Base-by-base conservation (phyloP, 2,888 invertebrate species). In the Hypomecis atomaria region DNA sequence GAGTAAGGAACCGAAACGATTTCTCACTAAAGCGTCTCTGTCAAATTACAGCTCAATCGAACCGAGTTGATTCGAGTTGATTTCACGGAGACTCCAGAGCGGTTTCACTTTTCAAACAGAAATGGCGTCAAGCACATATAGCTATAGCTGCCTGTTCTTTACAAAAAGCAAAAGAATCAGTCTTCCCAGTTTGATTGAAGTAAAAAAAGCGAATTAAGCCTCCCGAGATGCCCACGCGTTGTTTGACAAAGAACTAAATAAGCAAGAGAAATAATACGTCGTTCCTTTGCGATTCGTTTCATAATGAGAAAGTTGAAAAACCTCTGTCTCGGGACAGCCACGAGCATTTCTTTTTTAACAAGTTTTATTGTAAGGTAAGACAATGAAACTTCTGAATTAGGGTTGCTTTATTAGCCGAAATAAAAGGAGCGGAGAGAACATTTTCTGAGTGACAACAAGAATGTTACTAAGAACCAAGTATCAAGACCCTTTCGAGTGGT, bases 321-420 rank as follows among this genome's bases (percentile, higher is more conserved):
- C 70, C 63, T 70, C 68, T 70, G 68, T 70, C 67, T 68, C 65
- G 66, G 65, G 71, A 68, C 48, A 60, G 66, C 65, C 58, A 66
- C 65, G 52, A 66, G 65, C 63, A 57, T 67, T 65, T 57, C 57
- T 61, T 61, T 79, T 74, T 65, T 64, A 72, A 70, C 71, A 74
- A 72, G 71, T 71, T 71, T 72, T 71, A 73, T 65, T 73, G 70
- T 63, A 69, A 65, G 71, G 75, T 75, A 73, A 76, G 72, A 71
- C 76, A 79, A 76, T 78, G 77, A 78, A 81, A 79, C 77, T 78
- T 79, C 70, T 72, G 73, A 78, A 78, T 78, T 78, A 74, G 70
- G 75, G 76, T 77, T 76, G 71, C 65, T 75, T 78, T 78, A 79
- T 78, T 76, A 71, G 68, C 62, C 58, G 63, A 67, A 75, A 78